Conservation (phyloP, 2,888 invertebrate species). For the Agrochola macilenta region DNA sequence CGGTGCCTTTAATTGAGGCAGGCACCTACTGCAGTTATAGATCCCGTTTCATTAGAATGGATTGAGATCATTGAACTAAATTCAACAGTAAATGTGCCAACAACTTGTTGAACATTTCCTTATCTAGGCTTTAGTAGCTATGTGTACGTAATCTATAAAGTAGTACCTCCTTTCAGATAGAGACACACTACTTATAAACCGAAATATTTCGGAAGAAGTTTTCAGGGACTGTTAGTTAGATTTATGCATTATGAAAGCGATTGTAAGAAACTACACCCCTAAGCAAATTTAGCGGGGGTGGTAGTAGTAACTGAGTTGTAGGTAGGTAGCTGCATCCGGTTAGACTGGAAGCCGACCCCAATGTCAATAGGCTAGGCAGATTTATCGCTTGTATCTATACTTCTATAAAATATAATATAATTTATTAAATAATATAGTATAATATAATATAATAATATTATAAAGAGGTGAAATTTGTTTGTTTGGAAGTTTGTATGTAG, state of each 20-base stretch:
- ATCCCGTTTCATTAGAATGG: constrained; percentile 15
- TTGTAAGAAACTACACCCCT: background rate
- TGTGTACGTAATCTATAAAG: background rate
- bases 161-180: background rate
- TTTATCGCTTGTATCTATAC: background rate
- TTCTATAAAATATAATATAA: too few relatives aligned
- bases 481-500: too few relatives aligned
- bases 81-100: background rate
- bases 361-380: background rate
- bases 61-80: constrained; percentile 10
- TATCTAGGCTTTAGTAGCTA: background rate
- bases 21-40: constrained; percentile 9
- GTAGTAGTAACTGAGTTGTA: background rate
- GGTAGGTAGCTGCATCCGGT: background rate
- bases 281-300: too few relatives aligned
- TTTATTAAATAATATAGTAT: too few relatives aligned
- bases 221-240: too few relatives aligned
- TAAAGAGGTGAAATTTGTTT: too few relatives aligned
- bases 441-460: too few relatives aligned
- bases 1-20: constrained; percentile 19
- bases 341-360: background rate
- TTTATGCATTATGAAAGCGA: background rate
- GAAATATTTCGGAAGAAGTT: background rate
- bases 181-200: background rate
- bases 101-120: background rate